Conservation (phyloP, 2,888 invertebrate genomes). For the Leucophora obtusa region DNA sequence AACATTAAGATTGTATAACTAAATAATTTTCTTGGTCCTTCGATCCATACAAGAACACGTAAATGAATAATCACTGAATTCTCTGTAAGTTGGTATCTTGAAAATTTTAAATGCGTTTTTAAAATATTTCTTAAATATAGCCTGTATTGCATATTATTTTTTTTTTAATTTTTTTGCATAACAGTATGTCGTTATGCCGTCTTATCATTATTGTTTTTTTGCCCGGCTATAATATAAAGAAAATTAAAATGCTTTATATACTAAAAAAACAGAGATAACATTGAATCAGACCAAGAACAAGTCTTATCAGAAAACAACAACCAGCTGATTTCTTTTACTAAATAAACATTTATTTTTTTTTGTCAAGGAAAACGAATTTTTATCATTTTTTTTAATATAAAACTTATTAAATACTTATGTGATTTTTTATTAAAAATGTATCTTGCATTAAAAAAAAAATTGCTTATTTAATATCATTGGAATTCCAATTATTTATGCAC, state of each 20-base stretch:
- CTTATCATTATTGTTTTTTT: background rate
- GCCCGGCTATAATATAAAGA: background rate
- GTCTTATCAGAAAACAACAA: conserved; percentile 46
- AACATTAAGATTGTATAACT: too few species aligned
- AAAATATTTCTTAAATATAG: background rate
- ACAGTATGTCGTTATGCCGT: background rate
- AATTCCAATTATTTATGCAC: conserved; percentile 45
- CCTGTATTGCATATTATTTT: background rate
- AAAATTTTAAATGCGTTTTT: background rate
- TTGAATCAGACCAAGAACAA: conserved; percentile 58
- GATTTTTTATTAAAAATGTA: too few species aligned
- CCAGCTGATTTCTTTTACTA: background rate
- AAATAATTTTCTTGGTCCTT: too few species aligned
- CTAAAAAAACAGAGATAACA: conserved; percentile 50
- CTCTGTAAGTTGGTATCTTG: background rate
- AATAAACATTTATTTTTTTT: conserved; percentile 1
- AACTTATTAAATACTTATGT: too few species aligned
- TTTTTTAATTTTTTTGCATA: background rate
- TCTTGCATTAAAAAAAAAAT: background rate
- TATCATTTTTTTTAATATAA: background rate
- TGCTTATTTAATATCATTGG: conserved; percentile 51
- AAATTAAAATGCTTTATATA: background rate
- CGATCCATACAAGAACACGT: too few species aligned
- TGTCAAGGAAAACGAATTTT: background rate
- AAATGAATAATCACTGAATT: too few species aligned